Percentiles rank a stretch among this genome's conserved stretches.
phyloP scores from a whole-genome alignment of 2,113 vertebrate species.

The Poecilia latipinna region DNA sequence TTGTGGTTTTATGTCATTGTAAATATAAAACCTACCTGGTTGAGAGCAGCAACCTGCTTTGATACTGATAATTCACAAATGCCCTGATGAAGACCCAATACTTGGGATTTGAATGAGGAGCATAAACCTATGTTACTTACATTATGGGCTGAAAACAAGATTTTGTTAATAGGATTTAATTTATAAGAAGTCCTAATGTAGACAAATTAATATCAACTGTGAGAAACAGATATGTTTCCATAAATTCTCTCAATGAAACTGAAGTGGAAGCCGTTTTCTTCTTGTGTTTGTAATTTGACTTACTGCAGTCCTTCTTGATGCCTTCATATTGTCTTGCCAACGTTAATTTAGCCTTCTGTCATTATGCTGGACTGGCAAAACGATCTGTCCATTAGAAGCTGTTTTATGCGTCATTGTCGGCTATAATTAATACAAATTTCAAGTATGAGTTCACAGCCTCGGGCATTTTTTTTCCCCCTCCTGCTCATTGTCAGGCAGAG shows the following conservation, averaged over 20 bases:
- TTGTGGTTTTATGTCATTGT: too few relatives aligned
- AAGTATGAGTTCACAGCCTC: neutral
- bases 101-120: too few relatives aligned
- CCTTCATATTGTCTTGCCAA: neutral
- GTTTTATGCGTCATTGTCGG: neutral
- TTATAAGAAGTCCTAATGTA: neutral
- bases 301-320: neutral
- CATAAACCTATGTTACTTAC: too few relatives aligned
- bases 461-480: neutral
- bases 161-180: neutral
- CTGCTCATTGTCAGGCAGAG: slow-evolving; percentile 8
- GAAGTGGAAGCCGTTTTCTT: neutral
- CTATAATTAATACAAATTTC: neutral
- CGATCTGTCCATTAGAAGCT: neutral
- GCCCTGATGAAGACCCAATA: too few relatives aligned
- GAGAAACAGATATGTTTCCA: neutral
- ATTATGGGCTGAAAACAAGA: too few relatives aligned
- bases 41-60: too few relatives aligned
- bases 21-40: too few relatives aligned
- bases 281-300: neutral
- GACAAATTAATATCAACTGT: too few relatives aligned
- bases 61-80: too few relatives aligned
- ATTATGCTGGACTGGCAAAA: neutral
- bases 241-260: neutral
- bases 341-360: neutral